phyloP scores from a whole-genome alignment of 1,140 invertebrate species.

The Mactra quadrangularis region DNA sequence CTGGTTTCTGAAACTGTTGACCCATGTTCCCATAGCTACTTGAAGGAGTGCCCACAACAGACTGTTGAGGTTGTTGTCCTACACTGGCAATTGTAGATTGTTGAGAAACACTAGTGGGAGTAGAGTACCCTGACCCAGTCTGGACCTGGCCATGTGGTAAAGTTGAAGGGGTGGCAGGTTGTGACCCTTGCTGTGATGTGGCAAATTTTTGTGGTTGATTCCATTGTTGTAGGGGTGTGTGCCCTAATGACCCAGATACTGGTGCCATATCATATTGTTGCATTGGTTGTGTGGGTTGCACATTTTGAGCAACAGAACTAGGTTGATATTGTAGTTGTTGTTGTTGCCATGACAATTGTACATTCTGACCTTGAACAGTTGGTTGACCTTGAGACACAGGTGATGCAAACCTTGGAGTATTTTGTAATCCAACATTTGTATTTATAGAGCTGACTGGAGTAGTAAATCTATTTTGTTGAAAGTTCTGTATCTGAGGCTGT shows the following conservation, averaged over 20 bases:
- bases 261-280: constrained; percentile 26
- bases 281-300: neutral
- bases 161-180: constrained; percentile 6
- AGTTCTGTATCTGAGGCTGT: neutral
- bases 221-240: constrained; percentile 29
- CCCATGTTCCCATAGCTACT: too few relatives aligned
- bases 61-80: constrained; percentile 6
- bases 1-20: constrained; percentile 14
- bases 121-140: neutral
- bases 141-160: neutral
- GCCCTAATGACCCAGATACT: constrained; percentile 17
- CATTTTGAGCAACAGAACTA: neutral
- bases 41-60: too few relatives aligned
- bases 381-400: neutral
- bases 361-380: too few relatives aligned
- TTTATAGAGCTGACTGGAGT: neutral
- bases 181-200: constrained; percentile 20
- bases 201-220: neutral
- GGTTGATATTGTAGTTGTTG: too few relatives aligned
- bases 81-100: constrained; percentile 11
- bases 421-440: neutral
- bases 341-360: too few relatives aligned
- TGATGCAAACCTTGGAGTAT: neutral
- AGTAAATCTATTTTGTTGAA: neutral
- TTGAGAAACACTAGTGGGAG: neutral